Evolutionary conservation across 1,140 invertebrate genomes (phyloP).

Genomic region (Diprion similis): DNA sequence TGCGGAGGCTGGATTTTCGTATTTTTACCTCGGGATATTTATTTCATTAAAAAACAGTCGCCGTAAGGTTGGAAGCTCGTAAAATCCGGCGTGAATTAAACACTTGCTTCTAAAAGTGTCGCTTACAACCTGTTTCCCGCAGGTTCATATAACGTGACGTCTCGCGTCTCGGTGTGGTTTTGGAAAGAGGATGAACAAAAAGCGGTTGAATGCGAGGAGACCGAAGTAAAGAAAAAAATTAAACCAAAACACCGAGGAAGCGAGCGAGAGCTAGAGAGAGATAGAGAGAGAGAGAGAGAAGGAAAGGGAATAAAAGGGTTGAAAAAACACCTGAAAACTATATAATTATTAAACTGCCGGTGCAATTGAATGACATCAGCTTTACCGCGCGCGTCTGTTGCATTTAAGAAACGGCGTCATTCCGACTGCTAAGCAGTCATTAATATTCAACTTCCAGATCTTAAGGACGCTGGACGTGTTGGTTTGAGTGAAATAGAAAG

Average conservation of each 20-base stretch:
- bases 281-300: no score
- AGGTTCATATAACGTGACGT: not conserved
- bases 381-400: not conserved
- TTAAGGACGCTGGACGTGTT: constrained; percentile 22
- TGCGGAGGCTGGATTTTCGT: no score
- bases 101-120: not conserved
- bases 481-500: not conserved
- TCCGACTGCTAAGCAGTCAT: constrained; percentile 25
- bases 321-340: no score
- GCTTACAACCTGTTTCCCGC: constrained; percentile 4
- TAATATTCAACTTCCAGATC: constrained; percentile 43
- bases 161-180: not conserved
- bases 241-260: no score
- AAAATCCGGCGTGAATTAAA: constrained; percentile 7
- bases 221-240: no score
- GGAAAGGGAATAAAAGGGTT: no score
- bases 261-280: no score
- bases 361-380: constrained; percentile 6
- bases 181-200: not conserved
- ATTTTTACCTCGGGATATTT: not conserved
- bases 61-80: not conserved
- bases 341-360: no score
- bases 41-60: not conserved
- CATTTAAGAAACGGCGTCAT: constrained; percentile 3
- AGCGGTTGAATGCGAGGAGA: not conserved